Conservation (phyloP, 2,113 vertebrate species). For the Rhabdomys dilectus region DNA sequence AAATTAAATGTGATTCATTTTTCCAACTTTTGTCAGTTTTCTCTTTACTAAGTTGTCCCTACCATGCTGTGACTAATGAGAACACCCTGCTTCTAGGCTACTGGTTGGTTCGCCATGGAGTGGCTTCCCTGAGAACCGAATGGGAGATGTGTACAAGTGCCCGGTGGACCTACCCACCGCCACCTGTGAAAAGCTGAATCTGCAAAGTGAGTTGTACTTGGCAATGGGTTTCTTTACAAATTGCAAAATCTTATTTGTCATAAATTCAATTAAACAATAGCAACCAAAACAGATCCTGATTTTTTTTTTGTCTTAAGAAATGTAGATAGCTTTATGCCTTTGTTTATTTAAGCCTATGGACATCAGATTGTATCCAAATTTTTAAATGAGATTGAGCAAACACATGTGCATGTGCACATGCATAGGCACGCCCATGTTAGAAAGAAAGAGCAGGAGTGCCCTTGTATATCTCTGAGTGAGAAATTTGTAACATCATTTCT, state of each 20-base stretch:
- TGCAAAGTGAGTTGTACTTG: slow-evolving; percentile 88
- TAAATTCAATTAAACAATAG: background rate
- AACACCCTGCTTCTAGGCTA: slow-evolving; percentile 87
- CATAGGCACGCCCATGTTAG: background rate
- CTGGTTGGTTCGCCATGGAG: slow-evolving; percentile 95
- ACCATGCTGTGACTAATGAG: background rate
- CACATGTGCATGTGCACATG: background rate
- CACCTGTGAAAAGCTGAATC: slow-evolving; percentile 90
- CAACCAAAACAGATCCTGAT: background rate
- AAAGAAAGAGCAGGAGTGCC: background rate
- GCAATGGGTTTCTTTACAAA: background rate
- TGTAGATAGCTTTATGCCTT: background rate
- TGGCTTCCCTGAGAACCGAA: slow-evolving; percentile 91
- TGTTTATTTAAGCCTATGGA: background rate
- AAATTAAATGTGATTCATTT: background rate
- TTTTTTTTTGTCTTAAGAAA: slow-evolving; percentile 42
- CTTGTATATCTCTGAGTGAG: background rate
- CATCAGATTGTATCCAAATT: background rate
- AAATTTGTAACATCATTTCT: no score
- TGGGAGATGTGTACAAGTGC: slow-evolving; percentile 95
- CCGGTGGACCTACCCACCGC: slow-evolving; percentile 82
- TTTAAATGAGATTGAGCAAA: background rate
- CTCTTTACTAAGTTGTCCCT: background rate
- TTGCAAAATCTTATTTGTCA: background rate
- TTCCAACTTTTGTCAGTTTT: background rate